Evolutionary conservation across 2,797 vertebrate genomes (phyloP).

Genomic region (Acanthurus leucopareius): DNA sequence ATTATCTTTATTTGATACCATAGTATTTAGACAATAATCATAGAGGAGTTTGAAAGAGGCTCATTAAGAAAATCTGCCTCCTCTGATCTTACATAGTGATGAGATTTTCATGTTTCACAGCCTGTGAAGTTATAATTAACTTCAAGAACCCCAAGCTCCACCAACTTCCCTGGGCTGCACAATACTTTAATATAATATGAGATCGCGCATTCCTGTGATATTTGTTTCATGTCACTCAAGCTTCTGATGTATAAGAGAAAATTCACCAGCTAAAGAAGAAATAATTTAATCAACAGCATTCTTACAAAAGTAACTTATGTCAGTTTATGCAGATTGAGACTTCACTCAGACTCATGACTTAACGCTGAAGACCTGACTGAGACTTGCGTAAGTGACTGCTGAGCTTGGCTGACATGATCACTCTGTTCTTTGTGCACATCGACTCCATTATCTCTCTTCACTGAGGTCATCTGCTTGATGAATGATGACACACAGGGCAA

Average conservation of each 20-base stretch:
- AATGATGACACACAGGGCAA: slow-evolving; percentile 61
- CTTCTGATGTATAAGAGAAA: not conserved
- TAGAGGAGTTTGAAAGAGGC: not conserved
- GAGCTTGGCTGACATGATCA: slow-evolving; percentile 31
- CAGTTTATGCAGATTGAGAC: slow-evolving; percentile 1
- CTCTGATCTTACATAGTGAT: slow-evolving; percentile 4
- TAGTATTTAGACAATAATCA: no score
- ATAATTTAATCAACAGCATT: slow-evolving; percentile 1
- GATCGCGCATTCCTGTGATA: not conserved
- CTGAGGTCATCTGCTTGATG: slow-evolving; percentile 54
- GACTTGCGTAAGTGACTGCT: slow-evolving; percentile 15
- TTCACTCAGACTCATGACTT: slow-evolving; percentile 16
- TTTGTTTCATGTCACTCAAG: not conserved
- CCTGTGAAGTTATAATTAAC: not conserved
- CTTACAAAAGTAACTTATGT: not conserved
- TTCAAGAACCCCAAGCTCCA: not conserved
- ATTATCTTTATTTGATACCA: not conserved
- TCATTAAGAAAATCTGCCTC: not conserved
- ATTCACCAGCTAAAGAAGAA: not conserved
- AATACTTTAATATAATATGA: not conserved
- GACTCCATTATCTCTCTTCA: slow-evolving; percentile 23
- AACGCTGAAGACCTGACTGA: slow-evolving; percentile 11
- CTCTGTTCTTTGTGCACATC: slow-evolving; percentile 11
- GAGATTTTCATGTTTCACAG: not conserved
- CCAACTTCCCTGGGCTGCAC: not conserved